Evolutionary conservation across 1,140 invertebrate species (phyloP).

Genomic region (Apis mellifera): DNA sequence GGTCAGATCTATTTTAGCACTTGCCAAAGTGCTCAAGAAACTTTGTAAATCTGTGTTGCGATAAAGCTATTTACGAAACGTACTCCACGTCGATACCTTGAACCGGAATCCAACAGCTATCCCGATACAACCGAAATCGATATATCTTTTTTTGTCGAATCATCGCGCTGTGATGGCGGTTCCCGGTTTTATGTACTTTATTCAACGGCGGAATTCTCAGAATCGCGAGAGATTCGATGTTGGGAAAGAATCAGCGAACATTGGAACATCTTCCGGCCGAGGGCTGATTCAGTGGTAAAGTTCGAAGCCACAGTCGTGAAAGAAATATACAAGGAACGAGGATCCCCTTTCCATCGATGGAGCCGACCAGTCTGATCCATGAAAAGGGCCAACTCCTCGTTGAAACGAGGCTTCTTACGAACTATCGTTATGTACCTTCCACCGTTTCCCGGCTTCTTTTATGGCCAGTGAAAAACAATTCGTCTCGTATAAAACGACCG

Average conservation of each 20-base stretch:
- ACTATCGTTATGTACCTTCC: slow-evolving; percentile 10
- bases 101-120: too few relatives aligned
- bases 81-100: too few relatives aligned
- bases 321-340: slow-evolving; percentile 51
- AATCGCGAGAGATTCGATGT: slow-evolving; percentile 37
- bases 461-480: slow-evolving; percentile 62
- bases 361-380: slow-evolving; percentile 39
- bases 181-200: slow-evolving; percentile 40
- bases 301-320: slow-evolving; percentile 49
- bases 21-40: too few relatives aligned
- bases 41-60: too few relatives aligned
- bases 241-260: slow-evolving; percentile 31
- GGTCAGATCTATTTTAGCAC: too few relatives aligned
- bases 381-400: slow-evolving; percentile 44
- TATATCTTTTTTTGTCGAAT: slow-evolving; percentile 26
- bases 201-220: slow-evolving; percentile 7
- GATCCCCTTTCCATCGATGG: neutral
- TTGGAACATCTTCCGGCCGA: slow-evolving; percentile 41
- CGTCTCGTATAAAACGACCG: slow-evolving; percentile 48
- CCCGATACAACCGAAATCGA: slow-evolving; percentile 10
- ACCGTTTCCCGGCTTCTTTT: slow-evolving; percentile 37
- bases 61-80: too few relatives aligned
- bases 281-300: slow-evolving; percentile 54
- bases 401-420: slow-evolving; percentile 43
- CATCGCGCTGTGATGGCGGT: neutral